Evolutionary conservation across 2,888 invertebrate genomes (phyloP), one percentile per base, ranked within the genome.

Genomic region (Suillia variegata): DNA sequence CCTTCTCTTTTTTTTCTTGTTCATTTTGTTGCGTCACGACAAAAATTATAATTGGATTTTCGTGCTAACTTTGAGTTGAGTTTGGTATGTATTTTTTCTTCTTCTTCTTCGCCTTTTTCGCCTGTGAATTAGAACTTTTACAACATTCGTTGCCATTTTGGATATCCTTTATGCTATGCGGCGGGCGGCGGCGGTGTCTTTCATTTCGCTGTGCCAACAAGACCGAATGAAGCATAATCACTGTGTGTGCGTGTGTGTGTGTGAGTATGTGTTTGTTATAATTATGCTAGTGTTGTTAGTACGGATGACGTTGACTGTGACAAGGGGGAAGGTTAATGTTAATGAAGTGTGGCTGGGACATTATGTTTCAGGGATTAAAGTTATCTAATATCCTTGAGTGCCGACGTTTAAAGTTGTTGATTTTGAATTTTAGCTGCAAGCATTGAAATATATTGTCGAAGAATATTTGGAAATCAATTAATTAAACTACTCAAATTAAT

Each of bases 41-140:
- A 58, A 63, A 45, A 66, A 65, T 66, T 63, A 66, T 66, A 66
- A 66, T 65, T 66, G 65, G 62, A 63, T 66, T 66, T 66, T 65
- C 65, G 65, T 66, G 66, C 65, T 62, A 65, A 65, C 58, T 49
- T 52, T n/a, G n/a, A n/a, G n/a, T n/a, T n/a, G n/a, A n/a, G 22
- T 31, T 42, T 54, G n/a, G 47, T 20, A 8, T 50, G 22, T 50
- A 33, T 38, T 17, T 22, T 50, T 26, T n/a, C n/a, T n/a, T n/a
- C n/a, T n/a, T n/a, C n/a, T n/a, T n/a, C n/a, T n/a, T n/a, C n/a
- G n/a, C n/a, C n/a, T n/a, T n/a, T 47, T 31, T 56, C 33, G 31
- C 33, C 33, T 34, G 34, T 54, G 20, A 2, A 34, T 34, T 45
- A 45, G 45, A 45, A 45, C 45, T 26, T 52, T 50, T 38, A 62